Evolutionary conservation across 1,140 invertebrate genomes (phyloP).

Genomic region (Muscidifurax raptorellus): DNA sequence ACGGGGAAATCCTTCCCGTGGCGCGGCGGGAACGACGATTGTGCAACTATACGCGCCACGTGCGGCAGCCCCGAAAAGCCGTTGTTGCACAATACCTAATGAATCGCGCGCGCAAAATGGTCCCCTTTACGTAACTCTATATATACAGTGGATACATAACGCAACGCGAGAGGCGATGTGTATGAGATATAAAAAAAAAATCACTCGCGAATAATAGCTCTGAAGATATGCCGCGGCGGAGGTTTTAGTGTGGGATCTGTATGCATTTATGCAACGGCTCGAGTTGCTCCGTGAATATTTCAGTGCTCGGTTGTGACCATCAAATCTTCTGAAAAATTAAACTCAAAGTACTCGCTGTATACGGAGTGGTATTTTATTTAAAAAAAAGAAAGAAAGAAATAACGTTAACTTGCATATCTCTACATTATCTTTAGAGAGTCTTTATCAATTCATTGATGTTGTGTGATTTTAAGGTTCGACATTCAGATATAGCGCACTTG

Average conservation of each 20-base stretch:
- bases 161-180: background rate
- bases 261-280: constrained; percentile 5
- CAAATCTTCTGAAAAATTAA: background rate
- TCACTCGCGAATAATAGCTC: background rate
- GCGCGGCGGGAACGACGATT: background rate
- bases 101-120: background rate
- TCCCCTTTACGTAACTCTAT: background rate
- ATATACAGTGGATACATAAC: background rate
- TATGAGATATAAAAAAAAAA: background rate
- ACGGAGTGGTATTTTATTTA: too few relatives aligned
- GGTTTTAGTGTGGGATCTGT: background rate
- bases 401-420: too few relatives aligned
- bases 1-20: background rate
- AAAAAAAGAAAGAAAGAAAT: too few relatives aligned
- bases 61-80: background rate
- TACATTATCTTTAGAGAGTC: too few relatives aligned
- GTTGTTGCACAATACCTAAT: background rate
- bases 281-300: background rate
- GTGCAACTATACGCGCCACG: background rate
- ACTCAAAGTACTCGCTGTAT: background rate
- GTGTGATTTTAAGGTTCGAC: too few relatives aligned
- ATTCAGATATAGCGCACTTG: too few relatives aligned
- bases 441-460: too few relatives aligned
- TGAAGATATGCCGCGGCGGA: background rate
- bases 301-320: background rate